These are phyloP conservation scores for Meriones psammophilus DNA, from an alignment of 2,797 vertebrate genomes.

Conservation along the genomic window DNA sequence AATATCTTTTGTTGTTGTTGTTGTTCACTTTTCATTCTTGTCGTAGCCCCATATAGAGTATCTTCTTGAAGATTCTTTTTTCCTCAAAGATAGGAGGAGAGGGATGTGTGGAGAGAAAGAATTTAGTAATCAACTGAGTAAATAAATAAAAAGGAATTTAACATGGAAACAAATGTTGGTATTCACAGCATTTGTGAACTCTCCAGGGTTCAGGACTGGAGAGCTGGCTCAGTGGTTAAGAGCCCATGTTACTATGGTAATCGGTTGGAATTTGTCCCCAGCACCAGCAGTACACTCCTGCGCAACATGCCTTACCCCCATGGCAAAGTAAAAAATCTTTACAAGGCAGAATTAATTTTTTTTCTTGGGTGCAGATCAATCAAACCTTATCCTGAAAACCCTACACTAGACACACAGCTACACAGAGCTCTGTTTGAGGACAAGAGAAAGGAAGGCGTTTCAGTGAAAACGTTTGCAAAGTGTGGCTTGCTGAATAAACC, in stretches of 20 bases:
- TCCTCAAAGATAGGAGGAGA: constrained; percentile 1
- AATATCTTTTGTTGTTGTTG: neutral
- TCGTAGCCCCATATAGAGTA: too few species aligned
- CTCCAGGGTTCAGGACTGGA: neutral
- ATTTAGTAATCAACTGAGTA: neutral
- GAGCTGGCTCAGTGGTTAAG: neutral
- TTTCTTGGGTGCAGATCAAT: too few species aligned
- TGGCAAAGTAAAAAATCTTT: neutral
- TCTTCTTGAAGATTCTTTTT: neutral
- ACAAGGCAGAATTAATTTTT: neutral
- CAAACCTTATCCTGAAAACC: neutral
- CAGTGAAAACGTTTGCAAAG: neutral
- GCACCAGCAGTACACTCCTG: neutral
- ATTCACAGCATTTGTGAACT: neutral
- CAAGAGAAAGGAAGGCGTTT: neutral
- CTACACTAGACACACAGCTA: too few species aligned
- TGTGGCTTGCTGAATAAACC: neutral
- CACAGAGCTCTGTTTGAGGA: neutral
- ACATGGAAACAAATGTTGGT: neutral
- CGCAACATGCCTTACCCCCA: neutral
- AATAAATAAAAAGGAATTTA: neutral
- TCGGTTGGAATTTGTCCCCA: neutral
- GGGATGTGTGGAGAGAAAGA: neutral
- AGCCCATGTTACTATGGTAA: neutral
- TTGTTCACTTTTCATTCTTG: too few species aligned